Evolutionary conservation across 2,888 invertebrate species (phyloP).

Genomic region (Deroplatys truncata): DNA sequence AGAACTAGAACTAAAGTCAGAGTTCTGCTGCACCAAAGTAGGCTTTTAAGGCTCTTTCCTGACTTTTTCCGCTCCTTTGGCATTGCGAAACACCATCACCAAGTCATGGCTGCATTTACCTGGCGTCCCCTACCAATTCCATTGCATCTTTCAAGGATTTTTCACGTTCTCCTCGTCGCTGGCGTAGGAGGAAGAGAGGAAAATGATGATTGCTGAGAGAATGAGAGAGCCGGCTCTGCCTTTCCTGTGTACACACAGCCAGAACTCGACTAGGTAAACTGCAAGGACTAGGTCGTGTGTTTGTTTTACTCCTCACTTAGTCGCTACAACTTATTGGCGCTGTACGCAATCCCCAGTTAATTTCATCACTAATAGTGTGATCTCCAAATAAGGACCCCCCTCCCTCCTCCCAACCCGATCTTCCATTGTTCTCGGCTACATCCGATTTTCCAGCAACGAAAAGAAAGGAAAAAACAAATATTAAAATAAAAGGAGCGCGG

Average conservation of each 20-base stretch:
- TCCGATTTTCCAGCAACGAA: background rate
- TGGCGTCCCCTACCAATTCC: background rate
- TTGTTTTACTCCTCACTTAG: background rate
- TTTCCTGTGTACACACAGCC: background rate
- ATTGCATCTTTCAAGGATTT: background rate
- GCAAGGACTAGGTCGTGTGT: background rate
- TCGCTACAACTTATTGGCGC: background rate
- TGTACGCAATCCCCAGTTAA: background rate
- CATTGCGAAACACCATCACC: background rate
- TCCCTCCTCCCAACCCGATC: background rate
- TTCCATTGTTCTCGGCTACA: background rate
- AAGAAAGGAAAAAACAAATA: background rate
- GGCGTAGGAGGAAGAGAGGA: background rate
- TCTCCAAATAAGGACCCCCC: background rate
- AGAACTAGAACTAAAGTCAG: too few species aligned
- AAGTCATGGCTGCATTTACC: background rate
- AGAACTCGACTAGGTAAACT: background rate
- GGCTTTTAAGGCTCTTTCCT: background rate
- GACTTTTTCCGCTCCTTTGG: background rate
- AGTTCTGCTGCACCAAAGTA: background rate
- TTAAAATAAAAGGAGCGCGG: background rate
- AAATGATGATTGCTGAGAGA: background rate
- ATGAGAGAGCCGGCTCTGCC: background rate
- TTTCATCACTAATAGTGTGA: constrained; percentile 1
- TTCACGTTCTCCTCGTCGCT: background rate